A percentile compares a stretch with the other conserved stretches of the same genome.
These are phyloP conservation scores for Anoura caudifer DNA, from an alignment of 2,113 vertebrate species.

Conservation along the genomic window DNA sequence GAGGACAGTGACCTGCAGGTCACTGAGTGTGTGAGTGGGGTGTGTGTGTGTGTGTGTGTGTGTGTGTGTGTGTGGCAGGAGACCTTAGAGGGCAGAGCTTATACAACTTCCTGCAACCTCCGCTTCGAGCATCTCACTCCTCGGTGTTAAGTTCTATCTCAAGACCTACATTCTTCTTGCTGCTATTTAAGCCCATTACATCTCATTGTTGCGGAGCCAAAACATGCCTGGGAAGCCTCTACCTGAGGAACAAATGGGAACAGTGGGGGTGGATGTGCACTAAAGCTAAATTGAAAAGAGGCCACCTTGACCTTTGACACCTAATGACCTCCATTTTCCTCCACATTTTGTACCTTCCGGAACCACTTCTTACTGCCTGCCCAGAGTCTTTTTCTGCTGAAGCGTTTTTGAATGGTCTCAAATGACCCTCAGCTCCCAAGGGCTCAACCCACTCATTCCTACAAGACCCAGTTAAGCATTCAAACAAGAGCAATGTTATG, in stretches of 20 bases:
- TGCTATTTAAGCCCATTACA: constrained; percentile 49
- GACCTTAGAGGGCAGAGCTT: not conserved
- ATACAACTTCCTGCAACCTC: not conserved
- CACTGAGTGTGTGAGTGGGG: not conserved
- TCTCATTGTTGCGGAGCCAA: constrained; percentile 16
- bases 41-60: not conserved
- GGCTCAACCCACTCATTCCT: not conserved
- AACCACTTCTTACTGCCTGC: not conserved
- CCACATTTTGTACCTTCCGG: not conserved
- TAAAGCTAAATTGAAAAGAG: not conserved
- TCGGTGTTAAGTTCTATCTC: constrained; percentile 30
- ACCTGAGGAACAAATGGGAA: constrained; percentile 43
- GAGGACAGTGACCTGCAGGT: not conserved
- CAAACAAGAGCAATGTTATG: not conserved
- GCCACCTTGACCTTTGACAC: constrained; percentile 39
- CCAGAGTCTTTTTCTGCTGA: not conserved
- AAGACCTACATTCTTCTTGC: constrained; percentile 49
- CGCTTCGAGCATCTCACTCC: not conserved
- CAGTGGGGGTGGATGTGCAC: not conserved
- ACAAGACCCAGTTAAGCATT: not conserved
- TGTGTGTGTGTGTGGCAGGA: not conserved
- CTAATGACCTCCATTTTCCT: not conserved
- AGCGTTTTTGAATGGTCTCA: not conserved
- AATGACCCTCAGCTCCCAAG: not conserved
- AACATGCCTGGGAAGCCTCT: constrained; percentile 46